A percentile compares a stretch with the other conserved stretches of the same genome.
Evolutionary conservation across 2,888 invertebrate species (phyloP).

Genomic region (Taphrorychus bicolor): DNA sequence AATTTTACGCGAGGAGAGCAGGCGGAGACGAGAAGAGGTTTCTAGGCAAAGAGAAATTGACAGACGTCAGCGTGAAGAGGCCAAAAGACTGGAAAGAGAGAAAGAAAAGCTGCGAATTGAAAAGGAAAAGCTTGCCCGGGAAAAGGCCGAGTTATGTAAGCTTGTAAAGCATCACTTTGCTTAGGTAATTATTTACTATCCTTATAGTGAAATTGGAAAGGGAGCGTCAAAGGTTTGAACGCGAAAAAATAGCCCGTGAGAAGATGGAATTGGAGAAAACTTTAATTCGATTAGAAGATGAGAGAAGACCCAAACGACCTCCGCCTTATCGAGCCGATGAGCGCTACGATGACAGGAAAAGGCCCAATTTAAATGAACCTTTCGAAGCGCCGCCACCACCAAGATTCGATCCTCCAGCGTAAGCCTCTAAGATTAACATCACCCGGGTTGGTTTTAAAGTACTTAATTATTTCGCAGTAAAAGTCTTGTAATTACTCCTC

Average conservation of each 20-base stretch:
- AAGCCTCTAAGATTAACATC: constrained; percentile 22
- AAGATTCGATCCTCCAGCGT: constrained; percentile 62
- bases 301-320: constrained; percentile 65
- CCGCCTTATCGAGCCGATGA: constrained; percentile 55
- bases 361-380: constrained; percentile 44
- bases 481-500: constrained; percentile 41
- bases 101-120: constrained; percentile 82
- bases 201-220: constrained; percentile 75
- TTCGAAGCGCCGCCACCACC: constrained; percentile 68
- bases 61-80: constrained; percentile 84
- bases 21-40: constrained; percentile 79
- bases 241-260: constrained; percentile 67
- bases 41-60: constrained; percentile 75
- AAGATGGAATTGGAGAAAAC: constrained; percentile 84
- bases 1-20: constrained; percentile 79
- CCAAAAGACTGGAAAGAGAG: constrained; percentile 80
- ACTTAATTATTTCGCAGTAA: constrained; percentile 44
- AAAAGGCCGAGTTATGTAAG: constrained; percentile 14
- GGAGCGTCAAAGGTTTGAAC: constrained; percentile 78
- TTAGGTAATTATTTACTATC: background rate
- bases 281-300: constrained; percentile 71
- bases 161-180: background rate
- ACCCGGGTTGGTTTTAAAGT: background rate
- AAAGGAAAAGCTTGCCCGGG: constrained; percentile 80
- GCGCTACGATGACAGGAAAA: constrained; percentile 43